phyloP scores from a whole-genome alignment of 2,797 vertebrate genomes.

The Bovichtus diacanthus region DNA sequence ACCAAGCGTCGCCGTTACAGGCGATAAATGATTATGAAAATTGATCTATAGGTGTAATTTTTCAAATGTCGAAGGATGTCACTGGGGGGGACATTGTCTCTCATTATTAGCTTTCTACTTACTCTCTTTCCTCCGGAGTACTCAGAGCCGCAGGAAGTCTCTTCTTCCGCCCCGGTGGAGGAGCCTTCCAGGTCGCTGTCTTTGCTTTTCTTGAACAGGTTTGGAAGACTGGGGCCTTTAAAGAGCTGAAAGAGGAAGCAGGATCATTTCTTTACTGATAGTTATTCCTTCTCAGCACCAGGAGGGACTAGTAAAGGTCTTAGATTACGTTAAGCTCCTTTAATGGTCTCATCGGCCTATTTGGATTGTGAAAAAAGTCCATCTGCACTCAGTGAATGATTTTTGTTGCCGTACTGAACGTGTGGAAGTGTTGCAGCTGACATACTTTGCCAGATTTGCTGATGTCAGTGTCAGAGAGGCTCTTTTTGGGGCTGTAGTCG shows the following conservation, averaged over 20 bases:
- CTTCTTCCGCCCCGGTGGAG: constrained; percentile 82
- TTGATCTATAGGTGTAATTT: neutral
- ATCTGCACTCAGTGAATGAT: no score
- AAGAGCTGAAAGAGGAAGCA: constrained; percentile 74
- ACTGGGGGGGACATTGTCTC: neutral
- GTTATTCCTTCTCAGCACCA: neutral
- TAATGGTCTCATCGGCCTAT: neutral
- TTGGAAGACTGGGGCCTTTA: constrained; percentile 84
- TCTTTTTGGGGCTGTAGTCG: constrained; percentile 80
- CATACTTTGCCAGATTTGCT: constrained; percentile 68
- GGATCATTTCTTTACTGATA: neutral
- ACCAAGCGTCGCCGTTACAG: no score
- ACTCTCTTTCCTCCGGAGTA: constrained; percentile 71
- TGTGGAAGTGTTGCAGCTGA: neutral
- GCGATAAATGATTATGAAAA: no score
- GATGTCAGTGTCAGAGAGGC: constrained; percentile 92
- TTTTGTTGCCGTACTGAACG: no score
- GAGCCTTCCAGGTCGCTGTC: constrained; percentile 72
- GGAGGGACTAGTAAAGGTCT: neutral
- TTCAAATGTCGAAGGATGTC: constrained; percentile 30
- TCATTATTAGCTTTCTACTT: constrained; percentile 52
- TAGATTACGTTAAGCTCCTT: neutral
- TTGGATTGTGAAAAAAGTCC: neutral
- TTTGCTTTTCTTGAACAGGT: constrained; percentile 77
- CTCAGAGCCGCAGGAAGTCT: constrained; percentile 67